These are phyloP conservation scores for Scaptomyza cyrtandrae DNA, from an alignment of 2,888 invertebrate genomes.

Conservation along the genomic window DNA sequence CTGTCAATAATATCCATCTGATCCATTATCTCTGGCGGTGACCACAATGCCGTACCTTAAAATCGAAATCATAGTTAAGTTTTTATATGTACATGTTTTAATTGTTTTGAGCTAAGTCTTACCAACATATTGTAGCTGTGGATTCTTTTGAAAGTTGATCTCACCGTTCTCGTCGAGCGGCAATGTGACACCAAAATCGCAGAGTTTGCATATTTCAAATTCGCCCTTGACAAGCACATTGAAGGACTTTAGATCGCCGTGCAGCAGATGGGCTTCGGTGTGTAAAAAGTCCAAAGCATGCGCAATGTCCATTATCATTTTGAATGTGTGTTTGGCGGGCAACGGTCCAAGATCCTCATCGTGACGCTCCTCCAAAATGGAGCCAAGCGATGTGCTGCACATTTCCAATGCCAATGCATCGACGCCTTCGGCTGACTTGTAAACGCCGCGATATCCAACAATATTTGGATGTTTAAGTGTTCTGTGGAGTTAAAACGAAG, in stretches of 20 bases:
- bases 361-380: constrained; percentile 89
- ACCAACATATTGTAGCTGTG: constrained; percentile 87
- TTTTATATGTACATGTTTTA: not conserved
- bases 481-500: constrained; percentile 56
- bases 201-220: constrained; percentile 90
- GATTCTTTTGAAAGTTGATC: constrained; percentile 86
- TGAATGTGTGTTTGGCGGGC: constrained; percentile 87
- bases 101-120: constrained; percentile 47
- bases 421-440: constrained; percentile 79
- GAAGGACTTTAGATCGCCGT: constrained; percentile 93
- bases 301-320: constrained; percentile 88
- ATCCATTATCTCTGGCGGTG: constrained; percentile 91
- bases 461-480: constrained; percentile 92
- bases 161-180: constrained; percentile 88
- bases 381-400: constrained; percentile 89
- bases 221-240: constrained; percentile 92
- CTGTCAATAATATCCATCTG: constrained; percentile 86
- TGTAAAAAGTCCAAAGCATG: constrained; percentile 92
- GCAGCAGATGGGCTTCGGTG: constrained; percentile 88
- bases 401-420: constrained; percentile 92
- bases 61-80: not conserved
- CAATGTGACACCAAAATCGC: constrained; percentile 93
- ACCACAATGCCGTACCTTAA: constrained; percentile 90
- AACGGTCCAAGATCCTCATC: constrained; percentile 87
- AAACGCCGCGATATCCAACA: constrained; percentile 89